Base-by-base conservation (phyloP, 1,140 invertebrate genomes). In the Ceratosolen solmsi region DNA sequence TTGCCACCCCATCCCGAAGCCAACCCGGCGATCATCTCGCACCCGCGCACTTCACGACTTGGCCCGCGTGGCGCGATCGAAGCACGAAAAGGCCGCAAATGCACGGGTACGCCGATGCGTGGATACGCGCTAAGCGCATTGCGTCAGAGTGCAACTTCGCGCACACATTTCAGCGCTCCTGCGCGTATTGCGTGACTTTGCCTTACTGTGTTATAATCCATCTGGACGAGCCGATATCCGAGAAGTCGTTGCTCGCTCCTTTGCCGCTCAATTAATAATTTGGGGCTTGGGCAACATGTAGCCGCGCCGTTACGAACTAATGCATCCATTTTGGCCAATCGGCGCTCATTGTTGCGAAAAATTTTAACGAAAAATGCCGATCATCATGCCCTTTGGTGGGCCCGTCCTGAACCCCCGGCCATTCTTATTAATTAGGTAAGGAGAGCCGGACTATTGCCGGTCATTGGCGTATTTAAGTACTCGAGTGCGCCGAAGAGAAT, bases 211-310 rank as follows among this genome's bases (percentile, higher is more conserved):
- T 49, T 63, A 17, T 63, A 27, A 63, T 63, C 60, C 41, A 51
- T 49, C 41, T 30, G 41, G 41, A 30, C 46, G 46, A 72, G 13
- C 70, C 85, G 86, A 87, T 87, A 84, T 80, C 85, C 15, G 7
- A 0, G n/a, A n/a, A n/a, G 13, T 15, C 25, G 17, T 36, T 63
- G 30, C 60, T n/a, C 60, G 27, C 60, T 63, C 60, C 33, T 63
- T 63, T 63, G 60, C n/a, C 30, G 60, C 60, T 63, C 60, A 63
- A 33, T 36, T 36, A 63, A 63, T 63, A 63, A 63, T 13, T 0
- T n/a, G n/a, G n/a, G 27, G 30, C 60, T 33, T 63, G 27, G 25
- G 60, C 25, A 63, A 63, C 17, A 36, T 63, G 30, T 36, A 15
- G 30, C 7, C 33, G 60, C 33, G n/a, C n/a, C n/a, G n/a, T n/a